Evolutionary conservation across 1,140 invertebrate species (phyloP).

Genomic region (Sminthurides bifidus): DNA sequence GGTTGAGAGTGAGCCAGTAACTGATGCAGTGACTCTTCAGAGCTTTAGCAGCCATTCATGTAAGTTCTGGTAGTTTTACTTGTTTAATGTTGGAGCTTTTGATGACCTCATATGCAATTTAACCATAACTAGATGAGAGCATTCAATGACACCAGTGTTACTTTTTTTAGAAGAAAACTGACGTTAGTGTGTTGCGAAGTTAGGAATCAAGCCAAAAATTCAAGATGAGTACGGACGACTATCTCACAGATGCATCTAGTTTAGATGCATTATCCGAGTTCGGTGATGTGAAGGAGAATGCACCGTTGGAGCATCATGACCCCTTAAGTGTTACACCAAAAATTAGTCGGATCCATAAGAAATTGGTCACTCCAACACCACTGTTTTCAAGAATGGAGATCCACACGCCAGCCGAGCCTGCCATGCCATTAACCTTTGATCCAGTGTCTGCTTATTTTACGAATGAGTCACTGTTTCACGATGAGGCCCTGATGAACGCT

Average conservation of each 20-base stretch:
- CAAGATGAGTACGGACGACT: slow-evolving; percentile 2
- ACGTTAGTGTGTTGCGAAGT: neutral
- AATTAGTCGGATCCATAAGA: neutral
- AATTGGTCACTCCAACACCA: neutral
- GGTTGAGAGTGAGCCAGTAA: too few relatives aligned
- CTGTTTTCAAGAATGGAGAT: slow-evolving; percentile 1
- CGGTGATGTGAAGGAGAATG: neutral
- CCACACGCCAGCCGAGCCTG: neutral
- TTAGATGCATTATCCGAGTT: slow-evolving; percentile 7
- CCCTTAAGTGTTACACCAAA: neutral
- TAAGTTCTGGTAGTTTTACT: too few relatives aligned
- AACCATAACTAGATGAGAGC: too few relatives aligned
- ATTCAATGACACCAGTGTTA: too few relatives aligned
- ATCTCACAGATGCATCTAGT: slow-evolving; percentile 5
- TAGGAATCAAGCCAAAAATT: neutral
- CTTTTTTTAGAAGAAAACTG: too few relatives aligned
- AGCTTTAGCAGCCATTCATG: too few relatives aligned
- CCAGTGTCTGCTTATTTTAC: slow-evolving; percentile 11
- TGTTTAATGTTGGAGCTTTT: too few relatives aligned
- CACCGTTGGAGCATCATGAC: neutral
- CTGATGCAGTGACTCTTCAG: too few relatives aligned
- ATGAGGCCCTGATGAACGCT: neutral
- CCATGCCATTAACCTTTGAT: neutral
- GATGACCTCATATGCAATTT: too few relatives aligned
- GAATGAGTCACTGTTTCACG: neutral